Base-by-base conservation (phyloP, 2,113 vertebrate genomes). In the Spea bombifrons region DNA sequence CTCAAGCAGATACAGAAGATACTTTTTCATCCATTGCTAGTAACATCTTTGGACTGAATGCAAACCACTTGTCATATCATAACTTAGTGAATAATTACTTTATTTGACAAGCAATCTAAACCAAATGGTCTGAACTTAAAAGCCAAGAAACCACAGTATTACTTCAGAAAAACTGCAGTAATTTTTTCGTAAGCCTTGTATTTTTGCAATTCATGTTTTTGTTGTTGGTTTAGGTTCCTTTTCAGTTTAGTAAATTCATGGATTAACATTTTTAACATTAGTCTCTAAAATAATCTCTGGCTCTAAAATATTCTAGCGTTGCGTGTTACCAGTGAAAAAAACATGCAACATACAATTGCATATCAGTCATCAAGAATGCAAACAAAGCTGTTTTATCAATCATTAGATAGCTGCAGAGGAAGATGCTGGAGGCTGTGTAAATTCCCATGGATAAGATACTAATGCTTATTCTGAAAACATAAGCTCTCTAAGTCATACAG, bases 51-150 rank as follows among this genome's bases (percentile, higher is more conserved):
- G 30, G 75, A 76, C 75, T 57, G 7, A 68, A 59, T 76, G 75
- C 75, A 65, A 76, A 16, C 75, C 52, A 66, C 52, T 57, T 67
- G 63, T 76, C 75, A 76, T 59, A 59, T 57, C 55, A 47, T 69
- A 59, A 46, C 66, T 57, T 68, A 59, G 65, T 43, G 47, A 69
- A 76, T 43, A 53, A 59, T 68, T 76, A 67, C 52, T 59, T 30
- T n/a, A 76, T 50, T 16, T 69, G 75, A 76, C 75, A 76, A 53
- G 66, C 59, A 76, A 76, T 76, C 57, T 52, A 76, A 76, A 57
- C 52, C 52, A 69, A 68, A 30, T 76, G 75, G 53, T 44, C 45
- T 45, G 73, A 46, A 30, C 63, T 66, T 48, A 75, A 65, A 75
- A 65, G n/a, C n/a, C n/a, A n/a, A n/a, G n/a, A n/a, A n/a, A n/a